Conservation (phyloP, 2,113 vertebrate genomes). For the Dissostichus mawsoni region DNA sequence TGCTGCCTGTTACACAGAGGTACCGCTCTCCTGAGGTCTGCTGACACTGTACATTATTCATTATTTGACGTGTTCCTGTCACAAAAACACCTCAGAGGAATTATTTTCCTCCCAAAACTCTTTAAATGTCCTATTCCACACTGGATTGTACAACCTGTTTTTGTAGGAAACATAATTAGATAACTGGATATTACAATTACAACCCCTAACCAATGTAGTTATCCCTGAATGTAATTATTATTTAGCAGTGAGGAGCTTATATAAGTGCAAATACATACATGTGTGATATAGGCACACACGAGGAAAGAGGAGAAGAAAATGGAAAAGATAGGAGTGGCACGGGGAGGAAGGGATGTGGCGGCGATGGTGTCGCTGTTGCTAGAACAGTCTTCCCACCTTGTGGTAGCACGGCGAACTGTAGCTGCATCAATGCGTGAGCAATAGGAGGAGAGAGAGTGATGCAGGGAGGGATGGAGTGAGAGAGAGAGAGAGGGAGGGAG, state of each 20-base stretch:
- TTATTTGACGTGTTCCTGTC: constrained; percentile 5
- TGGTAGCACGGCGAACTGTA: constrained; percentile 96
- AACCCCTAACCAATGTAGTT: constrained; percentile 7
- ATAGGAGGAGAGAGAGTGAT: constrained; percentile 39
- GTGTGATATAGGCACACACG: constrained; percentile 12
- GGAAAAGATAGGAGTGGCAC: constrained; percentile 65
- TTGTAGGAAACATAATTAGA: constrained; percentile 26
- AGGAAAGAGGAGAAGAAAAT: constrained; percentile 41
- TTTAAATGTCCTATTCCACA: constrained; percentile 4
- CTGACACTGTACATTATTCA: constrained; percentile 22
- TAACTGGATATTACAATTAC: neutral
- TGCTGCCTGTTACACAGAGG: constrained; percentile 37
- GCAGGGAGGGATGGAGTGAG: constrained; percentile 51
- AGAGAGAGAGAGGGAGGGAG: constrained; percentile 62
- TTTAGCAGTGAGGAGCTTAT: neutral
- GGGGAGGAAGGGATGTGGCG: constrained; percentile 67
- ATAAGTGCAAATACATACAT: constrained; percentile 15
- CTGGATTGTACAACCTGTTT: constrained; percentile 37
- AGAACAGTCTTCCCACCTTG: constrained; percentile 96
- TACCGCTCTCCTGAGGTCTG: constrained; percentile 31
- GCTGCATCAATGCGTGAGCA: constrained; percentile 81
- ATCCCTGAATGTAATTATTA: neutral
- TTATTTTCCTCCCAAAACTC: constrained; percentile 4
- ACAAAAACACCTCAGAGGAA: constrained; percentile 13
- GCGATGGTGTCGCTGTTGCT: constrained; percentile 78